Evolutionary conservation across 2,113 vertebrate species (phyloP).

Genomic region (Otus sunia): DNA sequence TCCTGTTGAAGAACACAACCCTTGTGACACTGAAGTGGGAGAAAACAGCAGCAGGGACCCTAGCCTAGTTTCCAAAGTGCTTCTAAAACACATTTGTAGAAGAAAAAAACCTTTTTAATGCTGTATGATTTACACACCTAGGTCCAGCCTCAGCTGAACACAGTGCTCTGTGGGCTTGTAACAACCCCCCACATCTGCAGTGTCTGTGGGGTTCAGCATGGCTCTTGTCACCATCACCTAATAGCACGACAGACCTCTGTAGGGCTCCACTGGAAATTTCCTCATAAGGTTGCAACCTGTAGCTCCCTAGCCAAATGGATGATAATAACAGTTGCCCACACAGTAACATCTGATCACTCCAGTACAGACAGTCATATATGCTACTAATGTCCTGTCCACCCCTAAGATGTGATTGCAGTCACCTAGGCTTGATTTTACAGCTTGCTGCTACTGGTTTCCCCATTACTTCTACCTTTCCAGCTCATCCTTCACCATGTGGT

Average conservation of each 20-base stretch:
- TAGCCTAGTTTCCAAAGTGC: not conserved
- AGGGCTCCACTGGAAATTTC: not conserved
- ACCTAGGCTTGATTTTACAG: not conserved
- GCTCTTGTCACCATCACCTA: not conserved
- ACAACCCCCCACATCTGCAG: rapidly evolving
- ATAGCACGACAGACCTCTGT: not conserved
- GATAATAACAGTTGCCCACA: not conserved
- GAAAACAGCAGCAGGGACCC: not conserved
- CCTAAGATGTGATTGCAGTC: not conserved
- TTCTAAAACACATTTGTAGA: not conserved
- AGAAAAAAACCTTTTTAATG: not conserved
- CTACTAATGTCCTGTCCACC: not conserved
- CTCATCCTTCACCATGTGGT: not conserved
- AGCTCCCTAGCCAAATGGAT: not conserved
- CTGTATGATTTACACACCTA: not conserved
- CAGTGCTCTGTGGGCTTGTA: not conserved
- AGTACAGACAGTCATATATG: not conserved
- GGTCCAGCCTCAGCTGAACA: not conserved
- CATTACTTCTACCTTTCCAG: not conserved
- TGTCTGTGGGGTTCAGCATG: not conserved
- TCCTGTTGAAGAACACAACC: not conserved
- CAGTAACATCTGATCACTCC: not conserved
- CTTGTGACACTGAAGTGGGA: not conserved
- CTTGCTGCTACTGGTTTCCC: not conserved
- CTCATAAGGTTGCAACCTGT: not conserved